These are phyloP conservation scores for Lethenteron reissneri DNA, from an alignment of 2,113 vertebrate genomes.

Conservation along the genomic window DNA sequence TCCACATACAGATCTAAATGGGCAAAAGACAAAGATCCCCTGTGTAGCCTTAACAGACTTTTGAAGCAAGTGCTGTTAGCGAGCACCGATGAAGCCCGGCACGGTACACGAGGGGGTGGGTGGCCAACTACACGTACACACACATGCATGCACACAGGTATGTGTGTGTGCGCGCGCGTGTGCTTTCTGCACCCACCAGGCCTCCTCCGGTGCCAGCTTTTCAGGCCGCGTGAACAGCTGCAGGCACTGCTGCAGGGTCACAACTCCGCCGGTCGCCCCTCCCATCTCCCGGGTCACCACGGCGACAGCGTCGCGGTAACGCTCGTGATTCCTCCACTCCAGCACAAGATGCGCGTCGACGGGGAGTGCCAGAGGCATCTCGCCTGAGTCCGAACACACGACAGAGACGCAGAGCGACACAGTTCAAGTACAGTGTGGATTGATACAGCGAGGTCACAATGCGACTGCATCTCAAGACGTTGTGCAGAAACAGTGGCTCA, in stretches of 20 bases:
- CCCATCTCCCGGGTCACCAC: slow-evolving; percentile 88
- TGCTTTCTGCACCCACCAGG: slow-evolving; percentile 37
- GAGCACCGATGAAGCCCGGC: too few species aligned
- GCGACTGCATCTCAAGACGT: too few species aligned
- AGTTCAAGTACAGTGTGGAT: too few species aligned
- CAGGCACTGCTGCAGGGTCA: slow-evolving; percentile 89
- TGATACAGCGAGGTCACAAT: too few species aligned
- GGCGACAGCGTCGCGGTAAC: slow-evolving; percentile 70
- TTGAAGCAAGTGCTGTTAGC: too few species aligned
- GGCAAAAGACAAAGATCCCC: too few species aligned
- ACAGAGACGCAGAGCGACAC: background rate
- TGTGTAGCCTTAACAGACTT: too few species aligned
- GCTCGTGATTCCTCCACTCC: slow-evolving; percentile 91
- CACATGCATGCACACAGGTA: background rate
- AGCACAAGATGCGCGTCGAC: slow-evolving; percentile 58
- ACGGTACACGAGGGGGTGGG: too few species aligned
- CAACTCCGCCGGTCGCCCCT: slow-evolving; percentile 61
- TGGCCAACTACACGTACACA: too few species aligned
- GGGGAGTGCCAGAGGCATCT: slow-evolving; percentile 34
- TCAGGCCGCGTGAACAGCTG: slow-evolving; percentile 92
- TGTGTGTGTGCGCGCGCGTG: background rate
- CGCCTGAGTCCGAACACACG: slow-evolving; percentile 25
- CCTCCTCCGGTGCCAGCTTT: slow-evolving; percentile 86
- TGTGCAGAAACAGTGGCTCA: too few species aligned
- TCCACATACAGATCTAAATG: too few species aligned